Percentiles rank a stretch among this genome's conserved stretches.
These are phyloP conservation scores for Hydropotes inermis DNA, from an alignment of 2,113 vertebrate species.

Conservation along the genomic window DNA sequence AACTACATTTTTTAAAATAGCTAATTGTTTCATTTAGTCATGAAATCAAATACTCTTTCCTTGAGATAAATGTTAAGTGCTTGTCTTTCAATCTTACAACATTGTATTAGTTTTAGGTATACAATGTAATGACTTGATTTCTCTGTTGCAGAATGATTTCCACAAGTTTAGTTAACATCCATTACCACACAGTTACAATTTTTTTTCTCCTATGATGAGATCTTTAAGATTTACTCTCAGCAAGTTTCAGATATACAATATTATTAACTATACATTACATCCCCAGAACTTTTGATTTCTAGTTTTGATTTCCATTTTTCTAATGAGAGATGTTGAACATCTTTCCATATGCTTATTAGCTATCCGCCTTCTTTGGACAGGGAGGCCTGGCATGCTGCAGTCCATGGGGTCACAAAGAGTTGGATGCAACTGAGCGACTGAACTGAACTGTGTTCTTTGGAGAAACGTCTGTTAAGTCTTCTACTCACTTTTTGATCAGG, in stretches of 20 bases:
- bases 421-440: fast-evolving
- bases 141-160: background rate
- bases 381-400: background rate
- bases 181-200: background rate
- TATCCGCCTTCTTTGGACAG: background rate
- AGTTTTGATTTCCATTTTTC: background rate
- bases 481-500: background rate
- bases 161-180: background rate
- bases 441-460: background rate
- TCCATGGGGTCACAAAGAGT: background rate
- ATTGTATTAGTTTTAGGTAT: background rate
- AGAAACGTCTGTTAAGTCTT: background rate
- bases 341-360: background rate
- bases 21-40: background rate
- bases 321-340: background rate
- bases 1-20: background rate
- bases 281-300: background rate
- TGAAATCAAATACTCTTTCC: background rate
- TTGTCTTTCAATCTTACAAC: background rate
- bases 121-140: background rate
- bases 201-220: background rate
- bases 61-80: background rate
- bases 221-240: background rate
- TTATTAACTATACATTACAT: background rate
- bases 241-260: background rate